A percentile compares a stretch with the other conserved stretches of the same genome.
Conservation (phyloP, 1,140 invertebrate genomes). For the Rhysida immarginata region DNA sequence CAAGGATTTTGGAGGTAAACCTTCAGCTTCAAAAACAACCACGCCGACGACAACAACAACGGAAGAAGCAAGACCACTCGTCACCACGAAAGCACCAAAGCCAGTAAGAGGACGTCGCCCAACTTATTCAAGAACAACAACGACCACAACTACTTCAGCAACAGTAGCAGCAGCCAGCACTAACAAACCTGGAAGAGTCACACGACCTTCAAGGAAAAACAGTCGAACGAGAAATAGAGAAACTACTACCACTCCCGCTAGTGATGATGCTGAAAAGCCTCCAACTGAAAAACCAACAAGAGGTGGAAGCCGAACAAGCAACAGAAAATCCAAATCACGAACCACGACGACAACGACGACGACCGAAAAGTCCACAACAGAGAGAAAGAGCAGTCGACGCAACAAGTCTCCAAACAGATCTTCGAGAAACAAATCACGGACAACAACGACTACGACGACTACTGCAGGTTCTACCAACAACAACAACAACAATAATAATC, state of each 20-base stretch:
- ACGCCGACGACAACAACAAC: background rate
- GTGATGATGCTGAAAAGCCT: background rate
- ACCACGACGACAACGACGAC: background rate
- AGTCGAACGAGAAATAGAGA: background rate
- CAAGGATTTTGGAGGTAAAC: background rate
- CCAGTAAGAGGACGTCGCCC: too few relatives aligned
- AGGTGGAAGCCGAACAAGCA: background rate
- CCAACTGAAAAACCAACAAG: background rate
- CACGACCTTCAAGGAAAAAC: background rate
- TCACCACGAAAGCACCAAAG: background rate
- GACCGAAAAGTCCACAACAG: background rate
- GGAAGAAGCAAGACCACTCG: too few relatives aligned
- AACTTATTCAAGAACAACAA: too few relatives aligned
- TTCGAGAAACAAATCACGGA: background rate
- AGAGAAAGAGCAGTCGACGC: background rate
- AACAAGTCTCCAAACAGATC: background rate
- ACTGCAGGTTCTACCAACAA: background rate
- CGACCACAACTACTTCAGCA: background rate
- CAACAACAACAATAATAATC: background rate
- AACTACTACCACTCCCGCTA: background rate
- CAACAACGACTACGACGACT: background rate
- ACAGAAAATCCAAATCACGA: background rate
- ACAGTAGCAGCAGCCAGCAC: background rate
- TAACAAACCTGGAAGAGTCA: background rate
- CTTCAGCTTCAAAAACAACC: background rate